Evolutionary conservation across 2,888 invertebrate species (phyloP).

Genomic region (Cheilosia grossa): DNA sequence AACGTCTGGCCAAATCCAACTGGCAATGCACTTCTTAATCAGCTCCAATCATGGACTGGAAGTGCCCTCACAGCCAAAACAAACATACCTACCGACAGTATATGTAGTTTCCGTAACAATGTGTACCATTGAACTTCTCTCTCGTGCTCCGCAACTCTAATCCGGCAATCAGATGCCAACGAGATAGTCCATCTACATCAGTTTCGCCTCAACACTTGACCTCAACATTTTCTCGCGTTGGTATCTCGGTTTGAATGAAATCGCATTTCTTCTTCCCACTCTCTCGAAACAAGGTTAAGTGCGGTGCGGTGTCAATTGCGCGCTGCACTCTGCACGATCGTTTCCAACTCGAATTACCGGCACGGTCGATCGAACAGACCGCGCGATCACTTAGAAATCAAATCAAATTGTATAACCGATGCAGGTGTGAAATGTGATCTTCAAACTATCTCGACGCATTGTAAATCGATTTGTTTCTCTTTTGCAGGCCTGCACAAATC

Average conservation of each 20-base stretch:
- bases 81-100: not conserved
- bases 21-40: constrained; percentile 42
- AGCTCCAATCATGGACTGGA: not conserved
- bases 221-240: constrained; percentile 35
- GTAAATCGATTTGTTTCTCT: constrained; percentile 51
- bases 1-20: constrained; percentile 29
- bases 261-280: constrained; percentile 55
- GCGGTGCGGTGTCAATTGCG: constrained; percentile 67
- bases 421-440: constrained; percentile 68
- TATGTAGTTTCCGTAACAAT: constrained; percentile 22
- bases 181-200: constrained; percentile 25
- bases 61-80: not conserved
- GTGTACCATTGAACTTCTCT: constrained; percentile 44
- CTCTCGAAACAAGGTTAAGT: constrained; percentile 62
- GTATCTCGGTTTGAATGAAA: constrained; percentile 30
- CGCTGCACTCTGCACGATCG: constrained; percentile 39
- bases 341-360: constrained; percentile 61
- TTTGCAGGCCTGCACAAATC: constrained; percentile 84
- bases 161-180: constrained; percentile 20
- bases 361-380: constrained; percentile 23
- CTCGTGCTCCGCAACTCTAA: not conserved
- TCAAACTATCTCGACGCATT: constrained; percentile 6
- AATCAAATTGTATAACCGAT: constrained; percentile 57
- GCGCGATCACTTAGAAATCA: constrained; percentile 43
- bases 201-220: constrained; percentile 59